Evolutionary conservation across 2,797 vertebrate genomes (phyloP).

Genomic region (Girardinus metallicus): DNA sequence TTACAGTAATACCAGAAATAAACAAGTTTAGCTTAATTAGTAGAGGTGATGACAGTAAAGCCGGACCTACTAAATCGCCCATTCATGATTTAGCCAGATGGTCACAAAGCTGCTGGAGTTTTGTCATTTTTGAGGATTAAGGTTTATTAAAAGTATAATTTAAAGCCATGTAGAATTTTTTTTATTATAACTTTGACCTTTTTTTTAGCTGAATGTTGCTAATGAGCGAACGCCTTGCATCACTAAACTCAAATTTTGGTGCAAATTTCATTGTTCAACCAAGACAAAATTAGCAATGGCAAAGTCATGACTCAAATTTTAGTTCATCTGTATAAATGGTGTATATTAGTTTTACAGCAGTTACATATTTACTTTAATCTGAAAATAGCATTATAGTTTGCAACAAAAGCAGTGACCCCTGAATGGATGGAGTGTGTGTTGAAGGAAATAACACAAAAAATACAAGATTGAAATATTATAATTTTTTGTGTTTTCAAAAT

Average conservation of each 20-base stretch:
- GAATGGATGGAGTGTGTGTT: too few species aligned
- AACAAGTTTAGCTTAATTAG: neutral
- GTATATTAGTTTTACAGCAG: too few species aligned
- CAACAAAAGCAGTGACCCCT: too few species aligned
- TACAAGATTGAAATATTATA: too few species aligned
- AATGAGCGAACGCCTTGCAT: neutral
- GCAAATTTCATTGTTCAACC: neutral
- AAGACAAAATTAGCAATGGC: neutral
- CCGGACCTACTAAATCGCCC: too few species aligned
- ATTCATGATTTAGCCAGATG: too few species aligned
- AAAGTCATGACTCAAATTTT: neutral
- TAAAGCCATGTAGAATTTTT: neutral
- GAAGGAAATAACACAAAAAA: too few species aligned
- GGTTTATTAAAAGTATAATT: neutral
- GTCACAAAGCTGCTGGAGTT: too few species aligned
- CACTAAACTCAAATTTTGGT: neutral
- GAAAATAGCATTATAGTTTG: too few species aligned
- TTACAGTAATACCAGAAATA: neutral
- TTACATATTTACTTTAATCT: too few species aligned
- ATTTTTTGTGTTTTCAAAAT: too few species aligned
- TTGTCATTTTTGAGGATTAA: neutral
- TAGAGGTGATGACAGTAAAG: neutral
- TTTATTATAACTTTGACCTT: neutral
- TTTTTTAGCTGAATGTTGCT: neutral
- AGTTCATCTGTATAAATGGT: neutral